A percentile compares a stretch with the other conserved stretches of the same genome.
Conservation (phyloP, 1,140 invertebrate species). For the Brachionus rotundiformis region DNA sequence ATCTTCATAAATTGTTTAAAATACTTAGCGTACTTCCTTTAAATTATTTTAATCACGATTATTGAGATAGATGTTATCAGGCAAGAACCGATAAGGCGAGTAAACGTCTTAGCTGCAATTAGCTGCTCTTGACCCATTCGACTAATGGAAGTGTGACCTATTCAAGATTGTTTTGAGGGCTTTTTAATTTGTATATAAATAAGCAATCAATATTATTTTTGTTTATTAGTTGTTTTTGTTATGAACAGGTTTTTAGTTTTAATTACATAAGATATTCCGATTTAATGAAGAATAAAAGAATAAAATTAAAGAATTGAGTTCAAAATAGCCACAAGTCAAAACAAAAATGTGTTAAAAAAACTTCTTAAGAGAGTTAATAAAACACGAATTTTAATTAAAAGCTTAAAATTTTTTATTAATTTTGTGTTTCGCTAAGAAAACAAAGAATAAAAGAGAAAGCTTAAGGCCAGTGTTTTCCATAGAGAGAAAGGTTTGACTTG, state of each 20-base stretch:
- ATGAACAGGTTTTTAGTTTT: no score
- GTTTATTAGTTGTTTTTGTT: no score
- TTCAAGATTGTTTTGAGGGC: background rate
- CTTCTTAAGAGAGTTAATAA: background rate
- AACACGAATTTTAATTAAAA: slow-evolving; percentile 30
- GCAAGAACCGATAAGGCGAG: background rate
- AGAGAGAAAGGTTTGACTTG: background rate
- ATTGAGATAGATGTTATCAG: background rate
- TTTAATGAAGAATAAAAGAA: no score
- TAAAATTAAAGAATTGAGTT: no score
- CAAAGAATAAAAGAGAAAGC: background rate
- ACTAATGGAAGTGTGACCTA: slow-evolving; percentile 5
- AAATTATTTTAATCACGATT: background rate
- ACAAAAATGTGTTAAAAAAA: slow-evolving; percentile 37
- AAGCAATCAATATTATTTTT: no score
- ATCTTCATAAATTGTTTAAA: background rate
- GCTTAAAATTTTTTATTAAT: slow-evolving; percentile 30
- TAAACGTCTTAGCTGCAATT: background rate
- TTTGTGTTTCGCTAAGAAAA: slow-evolving; percentile 1
- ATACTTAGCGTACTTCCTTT: background rate
- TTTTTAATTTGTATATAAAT: background rate
- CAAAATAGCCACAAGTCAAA: slow-evolving; percentile 40
- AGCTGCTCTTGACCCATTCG: background rate
- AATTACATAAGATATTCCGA: no score
- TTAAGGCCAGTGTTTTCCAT: background rate